Evolutionary conservation across 2,888 invertebrate species (phyloP), one percentile per base, ranked within the genome.

Genomic region (Orthosia cruda): DNA sequence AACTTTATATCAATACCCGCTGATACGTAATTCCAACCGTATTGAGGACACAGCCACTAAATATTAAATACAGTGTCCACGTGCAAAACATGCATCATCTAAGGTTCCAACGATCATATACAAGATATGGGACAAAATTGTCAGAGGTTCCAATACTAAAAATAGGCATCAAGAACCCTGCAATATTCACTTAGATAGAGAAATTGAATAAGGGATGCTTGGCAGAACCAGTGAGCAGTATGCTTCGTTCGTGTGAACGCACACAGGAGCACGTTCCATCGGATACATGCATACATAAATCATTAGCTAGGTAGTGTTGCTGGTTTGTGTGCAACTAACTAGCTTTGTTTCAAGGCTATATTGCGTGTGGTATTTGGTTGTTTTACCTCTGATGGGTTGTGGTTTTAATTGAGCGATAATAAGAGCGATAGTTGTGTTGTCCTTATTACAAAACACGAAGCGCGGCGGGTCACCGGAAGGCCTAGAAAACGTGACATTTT

Each of bases 171-270:
- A 75, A 70, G 59, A 74, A 58, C 65, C 59, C 73, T 80, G 68
- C 72, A 86, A 79, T 81, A 81, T 81, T 82, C 75, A 85, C 80
- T 72, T 80, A 69, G 73, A 84, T 77, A 76, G 80, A 87, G 80
- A 84, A 77, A 86, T 86, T 82, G 79, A 81, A 84, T 87, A 85
- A 85, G 76, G 87, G 83, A 79, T 74, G 64, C 61, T 64, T 75
- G 59, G 63, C 58, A 52, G 76, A 80, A 77, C 71, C 88, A 85
- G 79, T 88, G 87, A 83, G 73, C 87, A 83, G 74, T 76, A 71
- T 65, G 58, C 77, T 59, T 70, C 67, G 71, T 63, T 65, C 83
- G 65, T 74, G 3, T 80, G 80, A 83, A 85, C 83, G 86, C 84
- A 81, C 86, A 77, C 75, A 77, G 18, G 78, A 57, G 61, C 73